Base-by-base conservation (phyloP, 2,888 invertebrate species). In the Conchocele bisecta region DNA sequence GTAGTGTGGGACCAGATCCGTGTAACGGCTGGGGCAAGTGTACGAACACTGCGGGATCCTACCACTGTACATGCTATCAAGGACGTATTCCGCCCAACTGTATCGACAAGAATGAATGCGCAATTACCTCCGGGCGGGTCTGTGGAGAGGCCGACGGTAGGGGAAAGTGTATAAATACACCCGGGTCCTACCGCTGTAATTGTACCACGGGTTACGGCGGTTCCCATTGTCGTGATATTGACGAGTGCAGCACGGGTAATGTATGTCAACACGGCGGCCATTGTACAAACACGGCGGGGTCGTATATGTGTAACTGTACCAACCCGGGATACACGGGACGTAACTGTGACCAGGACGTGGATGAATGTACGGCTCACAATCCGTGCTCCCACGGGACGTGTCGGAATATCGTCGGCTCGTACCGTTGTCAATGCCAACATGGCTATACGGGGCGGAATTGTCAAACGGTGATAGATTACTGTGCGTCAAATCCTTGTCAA, bases 101-200 rank as follows among this genome's bases (percentile, higher is more conserved):
- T 26, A 11, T 13, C 22, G 60, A 60, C 20, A 26, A 15, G 29
- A 22, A 60, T 39, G 60, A 60, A 39, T 60, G 60, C 29, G n/a
- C 48, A 3, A 17, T 33, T 6, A n/a, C 35, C 2, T 9, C n/a
- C 9, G 13, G 24, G 5, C 28, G 33, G 20, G 22, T 33, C 4
- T n/a, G n/a, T n/a, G n/a, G n/a, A n/a, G n/a, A n/a, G n/a, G n/a
- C n/a, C n/a, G n/a, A n/a, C n/a, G n/a, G 51, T n/a, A 20, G 28
- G n/a, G 60, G 60, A 17, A 26, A 22, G 0, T 60, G 60, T 39
- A 50, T 17, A 37, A 60, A 60, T 22, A 31, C 31, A 7, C 37
- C 20, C 15, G 60, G 60, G 13, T 50, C 50, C 2, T 60, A 35
- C 15, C 15, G 37, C 9, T 60, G 60, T 50, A n/a, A 35, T 24